A percentile compares a stretch with the other conserved stretches of the same genome.
These are phyloP conservation scores for Artibeus lituratus DNA, from an alignment of 2,797 vertebrate species.

Conservation along the genomic window DNA sequence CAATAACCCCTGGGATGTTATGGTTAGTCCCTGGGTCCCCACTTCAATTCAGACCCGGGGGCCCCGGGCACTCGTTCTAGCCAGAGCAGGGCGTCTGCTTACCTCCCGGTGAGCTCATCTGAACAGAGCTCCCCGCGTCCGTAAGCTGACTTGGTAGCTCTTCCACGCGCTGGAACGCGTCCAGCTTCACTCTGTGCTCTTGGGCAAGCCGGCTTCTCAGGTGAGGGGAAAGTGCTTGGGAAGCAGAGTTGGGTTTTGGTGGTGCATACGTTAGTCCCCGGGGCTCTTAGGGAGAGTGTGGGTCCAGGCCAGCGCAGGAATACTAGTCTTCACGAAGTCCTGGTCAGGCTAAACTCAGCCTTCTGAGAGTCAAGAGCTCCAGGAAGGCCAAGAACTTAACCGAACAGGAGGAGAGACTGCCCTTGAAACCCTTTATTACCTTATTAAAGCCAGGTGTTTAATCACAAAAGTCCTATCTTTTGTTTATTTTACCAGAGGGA, in stretches of 20 bases:
- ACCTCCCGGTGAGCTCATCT: slow-evolving; percentile 73
- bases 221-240: slow-evolving; percentile 66
- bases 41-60: neutral
- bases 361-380: neutral
- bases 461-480: neutral
- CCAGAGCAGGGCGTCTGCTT: neutral
- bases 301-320: neutral
- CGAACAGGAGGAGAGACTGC: neutral
- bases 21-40: neutral
- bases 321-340: neutral
- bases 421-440: neutral
- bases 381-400: neutral
- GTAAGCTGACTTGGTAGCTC: slow-evolving; percentile 81
- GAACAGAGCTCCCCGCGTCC: slow-evolving; percentile 65
- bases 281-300: neutral
- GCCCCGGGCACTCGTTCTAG: neutral
- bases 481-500: neutral
- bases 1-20: neutral
- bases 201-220: slow-evolving; percentile 80
- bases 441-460: neutral
- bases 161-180: slow-evolving; percentile 82
- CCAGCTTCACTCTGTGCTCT: slow-evolving; percentile 83
- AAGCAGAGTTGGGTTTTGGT: neutral
- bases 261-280: neutral
- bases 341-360: neutral